A percentile compares a stretch with the other conserved stretches of the same genome.
Evolutionary conservation across 2,797 vertebrate species (phyloP).

Genomic region (Cetoscarus ocellatus): DNA sequence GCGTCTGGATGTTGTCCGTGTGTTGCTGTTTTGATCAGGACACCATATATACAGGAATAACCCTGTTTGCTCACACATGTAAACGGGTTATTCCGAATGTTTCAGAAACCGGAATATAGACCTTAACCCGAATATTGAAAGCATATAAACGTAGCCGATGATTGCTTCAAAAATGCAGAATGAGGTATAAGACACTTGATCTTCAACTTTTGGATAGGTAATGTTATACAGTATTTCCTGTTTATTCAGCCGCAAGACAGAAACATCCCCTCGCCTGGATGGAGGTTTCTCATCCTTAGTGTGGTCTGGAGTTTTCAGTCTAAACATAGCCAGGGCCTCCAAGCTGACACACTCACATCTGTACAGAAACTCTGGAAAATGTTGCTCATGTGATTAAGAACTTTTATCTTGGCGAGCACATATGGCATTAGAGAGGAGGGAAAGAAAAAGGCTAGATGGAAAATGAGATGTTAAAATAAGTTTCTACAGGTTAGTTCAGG

Average conservation of each 20-base stretch:
- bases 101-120: too few species aligned
- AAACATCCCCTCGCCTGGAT: background rate
- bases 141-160: too few species aligned
- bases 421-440: background rate
- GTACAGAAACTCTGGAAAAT: constrained; percentile 56
- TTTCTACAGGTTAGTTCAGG: background rate
- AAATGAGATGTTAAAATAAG: background rate
- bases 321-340: constrained; percentile 42
- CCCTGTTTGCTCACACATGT: too few species aligned
- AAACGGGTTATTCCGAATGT: too few species aligned
- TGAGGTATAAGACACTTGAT: too few species aligned
- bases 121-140: too few species aligned
- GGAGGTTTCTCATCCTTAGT: constrained; percentile 19
- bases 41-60: too few species aligned
- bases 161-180: too few species aligned
- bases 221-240: background rate
- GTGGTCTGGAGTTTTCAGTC: constrained; percentile 46
- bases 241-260: background rate
- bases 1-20: too few species aligned
- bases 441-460: background rate
- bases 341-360: constrained; percentile 29
- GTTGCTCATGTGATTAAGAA: constrained; percentile 55
- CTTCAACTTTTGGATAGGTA: too few species aligned
- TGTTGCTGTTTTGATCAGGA: too few species aligned
- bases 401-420: constrained; percentile 28